Base-by-base conservation (phyloP, 2,797 vertebrate species). In the Paedocypris micromegethes region DNA sequence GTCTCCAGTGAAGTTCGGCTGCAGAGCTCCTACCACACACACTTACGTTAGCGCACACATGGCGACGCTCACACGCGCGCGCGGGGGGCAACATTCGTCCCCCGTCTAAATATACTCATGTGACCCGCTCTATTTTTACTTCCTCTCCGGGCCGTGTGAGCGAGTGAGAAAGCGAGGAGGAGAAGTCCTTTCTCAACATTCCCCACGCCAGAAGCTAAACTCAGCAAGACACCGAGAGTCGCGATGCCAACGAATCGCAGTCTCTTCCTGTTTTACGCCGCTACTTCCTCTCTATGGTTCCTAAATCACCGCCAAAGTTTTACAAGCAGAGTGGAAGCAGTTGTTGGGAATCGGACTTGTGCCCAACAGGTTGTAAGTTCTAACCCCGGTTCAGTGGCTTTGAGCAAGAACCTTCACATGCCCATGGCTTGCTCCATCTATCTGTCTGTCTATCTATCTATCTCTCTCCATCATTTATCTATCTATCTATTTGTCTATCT, bases 1-100 rank as follows among this genome's bases (percentile, higher is more conserved):
- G 92, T 95, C 85, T 99, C 96, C 2, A 98, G 87, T 2, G 90
- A 91, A 2, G 93, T 96, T 66, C 93, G 91, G 82, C 92, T 94
- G 76, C 93, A 84, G 83, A 99, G 84, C 85, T 99, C 96, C 95
- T 98, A 64, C 52, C 41, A 68, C 53, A 76, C 6, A 71, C 54
- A 73, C 43, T 72, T 58, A 68, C 3, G 45, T 60, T 53, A 62
- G 62, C 50, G 55, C 62, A 66, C 44, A 72, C 45, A 58, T 40
- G 51, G 66, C 53, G 70, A 68, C 37, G 56, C 47, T 66, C 54
- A 41, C 48, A 68, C 61, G 61, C 60, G 58, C 51, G 66, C 23
- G 61, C 38, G 58, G 6, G 50, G 54, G 62, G 61, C 55, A 57
- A 65, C 62, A 70, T 69, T 76, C 49, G 46, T 23, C 23, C 23